Evolutionary conservation across 1,140 invertebrate genomes (phyloP), one percentile per base, ranked within the genome.

Genomic region (Trachymyrmex cornetzi): DNA sequence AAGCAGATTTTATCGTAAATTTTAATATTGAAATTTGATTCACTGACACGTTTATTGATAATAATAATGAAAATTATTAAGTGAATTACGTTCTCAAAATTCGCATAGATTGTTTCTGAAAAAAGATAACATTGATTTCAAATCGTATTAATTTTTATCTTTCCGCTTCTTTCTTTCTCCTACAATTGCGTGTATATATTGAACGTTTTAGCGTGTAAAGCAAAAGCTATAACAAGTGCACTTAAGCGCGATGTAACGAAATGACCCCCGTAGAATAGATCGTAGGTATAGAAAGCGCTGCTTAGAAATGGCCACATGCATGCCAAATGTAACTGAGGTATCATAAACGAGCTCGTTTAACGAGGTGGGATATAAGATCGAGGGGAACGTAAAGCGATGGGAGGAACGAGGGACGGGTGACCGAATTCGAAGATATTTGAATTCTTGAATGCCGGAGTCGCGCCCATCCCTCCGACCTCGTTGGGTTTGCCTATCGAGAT

Each of bases 221-320:
- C 38, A 57, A 14, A 82, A 61, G 67, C n/a, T 30, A 38, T 77
- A 85, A 85, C 30, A 79, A 24, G 50, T 24, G 72, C 22, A 79
- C 61, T 77, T 77, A 85, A 77, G 59, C 30, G 48, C 59, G 24
- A 79, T 64, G 74, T 74, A 85, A 67, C 82, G 85, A 85, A 89
- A 79, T 69, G 57, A 50, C n/a, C 12, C 12, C n/a, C 22, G 64
- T 75, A 81, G 89, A 87, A 85, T 89, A 90, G 77, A 89, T 90
- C 79, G 84, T 12, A 61, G 50, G 22, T 88, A 86, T 86, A 88
- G 79, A 55, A 85, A 89, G 57, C 86, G 85, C 92, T 90, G 93
- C 93, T 93, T 94, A 94, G 91, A 93, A 94, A 94, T 94, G 91
- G 90, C 86, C 88, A 75, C 93, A 94, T 94, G 92, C 92, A 94